These are phyloP conservation scores for Pammene aurita DNA, from an alignment of 2,888 invertebrate species.

Conservation along the genomic window DNA sequence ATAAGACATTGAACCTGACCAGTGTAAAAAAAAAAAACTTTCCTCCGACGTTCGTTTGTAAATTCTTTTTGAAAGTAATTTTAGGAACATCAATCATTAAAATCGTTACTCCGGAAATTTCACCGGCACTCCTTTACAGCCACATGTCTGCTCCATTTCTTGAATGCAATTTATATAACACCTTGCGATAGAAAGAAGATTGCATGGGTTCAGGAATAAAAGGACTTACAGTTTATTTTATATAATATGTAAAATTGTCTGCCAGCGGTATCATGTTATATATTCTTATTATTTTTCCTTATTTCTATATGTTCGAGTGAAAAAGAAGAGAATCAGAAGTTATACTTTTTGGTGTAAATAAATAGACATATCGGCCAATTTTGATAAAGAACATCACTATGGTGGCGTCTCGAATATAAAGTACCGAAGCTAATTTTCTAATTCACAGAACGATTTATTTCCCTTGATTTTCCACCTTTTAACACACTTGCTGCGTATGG, in stretches of 20 bases:
- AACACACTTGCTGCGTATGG: too few species aligned
- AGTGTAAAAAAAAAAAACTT: slow-evolving; percentile 23
- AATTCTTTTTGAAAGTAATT: slow-evolving; percentile 59
- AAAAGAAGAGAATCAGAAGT: too few species aligned
- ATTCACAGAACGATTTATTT: too few species aligned
- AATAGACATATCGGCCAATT: too few species aligned
- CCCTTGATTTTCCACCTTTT: too few species aligned
- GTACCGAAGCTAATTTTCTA: too few species aligned
- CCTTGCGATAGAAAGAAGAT: slow-evolving; percentile 44
- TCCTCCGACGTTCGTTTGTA: slow-evolving; percentile 27
- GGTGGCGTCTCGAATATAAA: too few species aligned
- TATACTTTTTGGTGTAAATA: too few species aligned
- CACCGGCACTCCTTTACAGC: slow-evolving; percentile 69
- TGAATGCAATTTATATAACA: slow-evolving; percentile 61
- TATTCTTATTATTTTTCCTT: too few species aligned
- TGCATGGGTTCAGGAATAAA: background rate
- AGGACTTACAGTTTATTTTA: too few species aligned
- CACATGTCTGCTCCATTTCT: slow-evolving; percentile 62
- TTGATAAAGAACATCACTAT: too few species aligned
- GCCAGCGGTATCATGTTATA: background rate
- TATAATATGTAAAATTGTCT: background rate
- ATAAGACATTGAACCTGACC: slow-evolving; percentile 21
- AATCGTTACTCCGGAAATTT: slow-evolving; percentile 74
- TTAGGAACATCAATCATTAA: slow-evolving; percentile 76
- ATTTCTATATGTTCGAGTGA: too few species aligned